Evolutionary conservation across 1,140 invertebrate species (phyloP).

Genomic region (Campodea augens): DNA sequence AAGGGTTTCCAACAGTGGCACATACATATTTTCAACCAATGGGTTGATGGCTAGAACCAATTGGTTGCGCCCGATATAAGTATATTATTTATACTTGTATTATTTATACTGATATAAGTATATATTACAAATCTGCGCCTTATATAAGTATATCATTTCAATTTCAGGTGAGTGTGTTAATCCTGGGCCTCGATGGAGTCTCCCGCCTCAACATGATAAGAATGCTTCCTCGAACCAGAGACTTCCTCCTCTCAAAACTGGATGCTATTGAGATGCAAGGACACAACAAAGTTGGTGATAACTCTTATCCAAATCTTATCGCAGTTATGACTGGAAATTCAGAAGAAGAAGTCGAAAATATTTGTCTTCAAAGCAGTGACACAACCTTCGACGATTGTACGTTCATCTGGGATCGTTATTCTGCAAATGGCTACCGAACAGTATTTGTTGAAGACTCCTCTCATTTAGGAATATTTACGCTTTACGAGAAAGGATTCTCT

Average conservation of each 20-base stretch:
- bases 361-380: not conserved
- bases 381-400: not conserved
- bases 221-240: not conserved
- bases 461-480: constrained; percentile 59
- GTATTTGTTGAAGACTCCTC: constrained; percentile 58
- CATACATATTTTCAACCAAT: too few species aligned
- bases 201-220: not conserved
- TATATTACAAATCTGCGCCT: too few species aligned
- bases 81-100: too few species aligned
- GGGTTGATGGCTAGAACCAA: too few species aligned
- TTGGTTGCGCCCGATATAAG: too few species aligned
- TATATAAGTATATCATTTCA: too few species aligned
- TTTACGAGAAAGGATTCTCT: constrained; percentile 52
- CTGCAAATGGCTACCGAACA: constrained; percentile 49
- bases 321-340: constrained; percentile 2
- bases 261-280: constrained; percentile 2
- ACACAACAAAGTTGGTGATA: not conserved
- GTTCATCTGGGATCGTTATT: constrained; percentile 3
- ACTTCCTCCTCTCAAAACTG: not conserved
- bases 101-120: too few species aligned
- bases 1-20: too few species aligned
- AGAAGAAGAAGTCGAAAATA: not conserved
- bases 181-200: not conserved
- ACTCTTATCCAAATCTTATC: constrained; percentile 1
- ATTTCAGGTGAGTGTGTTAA: too few species aligned